These are phyloP conservation scores for Rallus crepitans DNA, from an alignment of 2,797 vertebrate genomes.

Conservation along the genomic window DNA sequence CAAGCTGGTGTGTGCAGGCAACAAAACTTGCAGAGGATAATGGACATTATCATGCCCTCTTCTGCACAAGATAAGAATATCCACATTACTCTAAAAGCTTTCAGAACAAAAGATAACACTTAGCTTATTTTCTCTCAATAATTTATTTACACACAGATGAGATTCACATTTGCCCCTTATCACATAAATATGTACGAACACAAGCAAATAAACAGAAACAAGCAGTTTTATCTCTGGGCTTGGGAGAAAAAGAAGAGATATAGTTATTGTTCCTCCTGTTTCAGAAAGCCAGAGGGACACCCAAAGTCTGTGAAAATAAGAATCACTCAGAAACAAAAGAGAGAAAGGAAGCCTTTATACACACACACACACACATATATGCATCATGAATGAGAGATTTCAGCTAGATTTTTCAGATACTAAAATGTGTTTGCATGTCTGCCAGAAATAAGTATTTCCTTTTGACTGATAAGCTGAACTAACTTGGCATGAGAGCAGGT, in stretches of 20 bases:
- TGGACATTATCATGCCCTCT: slow-evolving; percentile 12
- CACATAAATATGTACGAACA: not conserved
- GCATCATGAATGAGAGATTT: not conserved
- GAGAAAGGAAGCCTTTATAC: not conserved
- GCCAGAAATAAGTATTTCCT: not conserved
- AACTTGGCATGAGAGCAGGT: not conserved
- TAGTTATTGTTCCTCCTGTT: slow-evolving; percentile 1
- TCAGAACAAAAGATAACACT: slow-evolving; percentile 59
- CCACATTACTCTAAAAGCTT: slow-evolving; percentile 55
- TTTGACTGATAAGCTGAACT: not conserved
- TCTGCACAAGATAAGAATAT: slow-evolving; percentile 41
- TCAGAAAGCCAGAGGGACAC: not conserved
- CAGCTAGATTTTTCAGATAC: not conserved
- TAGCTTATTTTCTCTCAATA: slow-evolving; percentile 36
- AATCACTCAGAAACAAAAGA: not conserved
- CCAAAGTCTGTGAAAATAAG: not conserved
- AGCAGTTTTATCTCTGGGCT: slow-evolving; percentile 8
- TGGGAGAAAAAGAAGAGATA: not conserved
- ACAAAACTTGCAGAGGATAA: slow-evolving; percentile 46
- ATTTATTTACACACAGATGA: slow-evolving; percentile 38
- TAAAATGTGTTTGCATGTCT: not conserved
- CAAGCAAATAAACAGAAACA: slow-evolving; percentile 31
- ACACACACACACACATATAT: not conserved
- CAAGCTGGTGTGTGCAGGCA: not conserved
- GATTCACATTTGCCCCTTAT: not conserved